These are phyloP conservation scores for Caenorhabditis becei DNA, from an alignment of 2,888 invertebrate genomes.

Conservation along the genomic window DNA sequence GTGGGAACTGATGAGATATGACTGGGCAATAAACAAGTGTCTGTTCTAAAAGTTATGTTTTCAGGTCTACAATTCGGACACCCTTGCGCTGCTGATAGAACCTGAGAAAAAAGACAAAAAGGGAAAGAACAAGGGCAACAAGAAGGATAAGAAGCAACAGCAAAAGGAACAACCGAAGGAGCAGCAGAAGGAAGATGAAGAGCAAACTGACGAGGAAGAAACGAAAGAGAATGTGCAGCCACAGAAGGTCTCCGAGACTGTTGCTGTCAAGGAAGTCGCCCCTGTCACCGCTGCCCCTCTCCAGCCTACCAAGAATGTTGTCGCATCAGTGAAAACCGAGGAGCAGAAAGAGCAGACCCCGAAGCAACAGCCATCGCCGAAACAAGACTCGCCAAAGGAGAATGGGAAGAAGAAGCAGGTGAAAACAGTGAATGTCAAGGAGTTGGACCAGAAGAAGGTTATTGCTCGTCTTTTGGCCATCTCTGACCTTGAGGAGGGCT, in stretches of 20 bases:
- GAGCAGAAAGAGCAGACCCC: background rate
- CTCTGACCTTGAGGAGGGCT: conserved; percentile 38
- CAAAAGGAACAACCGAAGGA: conserved; percentile 4
- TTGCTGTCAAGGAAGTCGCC: background rate
- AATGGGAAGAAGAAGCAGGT: conserved; percentile 32
- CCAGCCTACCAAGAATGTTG: background rate
- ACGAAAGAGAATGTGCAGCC: background rate
- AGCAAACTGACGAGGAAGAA: background rate
- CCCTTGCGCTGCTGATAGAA: conserved; percentile 25
- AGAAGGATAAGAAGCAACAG: background rate
- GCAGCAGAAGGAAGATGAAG: background rate
- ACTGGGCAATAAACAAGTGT: no score
- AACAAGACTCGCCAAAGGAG: conserved; percentile 4
- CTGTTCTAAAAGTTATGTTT: conserved; percentile 5
- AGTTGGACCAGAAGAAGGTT: conserved; percentile 45
- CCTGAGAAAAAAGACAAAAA: conserved; percentile 32
- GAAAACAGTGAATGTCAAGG: conserved; percentile 32
- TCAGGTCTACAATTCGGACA: conserved; percentile 26
- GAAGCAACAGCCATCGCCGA: background rate
- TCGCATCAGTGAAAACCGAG: background rate
- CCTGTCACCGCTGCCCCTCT: background rate
- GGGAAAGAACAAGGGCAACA: conserved; percentile 29
- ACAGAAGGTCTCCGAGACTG: background rate
- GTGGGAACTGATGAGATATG: background rate
- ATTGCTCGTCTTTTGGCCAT: conserved; percentile 11